Evolutionary conservation across 2,113 vertebrate species (phyloP), one percentile per base, ranked within the genome.

Genomic region (Istiophorus platypterus): DNA sequence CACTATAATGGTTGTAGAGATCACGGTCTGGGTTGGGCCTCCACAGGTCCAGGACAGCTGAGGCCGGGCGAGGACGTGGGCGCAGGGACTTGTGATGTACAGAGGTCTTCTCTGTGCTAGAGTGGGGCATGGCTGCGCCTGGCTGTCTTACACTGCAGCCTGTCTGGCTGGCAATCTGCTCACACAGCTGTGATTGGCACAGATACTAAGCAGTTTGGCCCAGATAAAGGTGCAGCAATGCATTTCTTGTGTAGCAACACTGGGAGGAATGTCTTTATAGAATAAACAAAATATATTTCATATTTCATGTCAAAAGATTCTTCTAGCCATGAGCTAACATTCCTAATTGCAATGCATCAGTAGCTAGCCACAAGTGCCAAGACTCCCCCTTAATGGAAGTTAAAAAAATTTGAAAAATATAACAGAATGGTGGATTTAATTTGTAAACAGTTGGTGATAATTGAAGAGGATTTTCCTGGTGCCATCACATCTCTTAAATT

Each of bases 141-240:
- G 80, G 86, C 71, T 86, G 90, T 80, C 87, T 84, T 24, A 81
- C 77, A 71, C 87, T 76, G 85, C 88, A 74, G 88, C 88, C 81
- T 82, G 91, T 85, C 91, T 92, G 89, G 84, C 84, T 90, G 87
- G 93, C 90, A 89, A 93, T 93, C 92, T 93, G 92, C 92, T 93
- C 91, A 73, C 93, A 94, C 92, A 94, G 92, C 93, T 94, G 93
- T 72, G 92, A 91, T 92, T 91, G 92, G 92, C 92, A 94, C 79
- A 94, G 76, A 94, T 51, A 91, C 91, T 93, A 81, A 93, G 84
- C 63, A 66, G 58, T 89, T 92, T 91, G 86, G 90, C 90, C 73
- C 85, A 85, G 70, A 88, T 86, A 90, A 80, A 83, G 85, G 87
- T 88, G 75, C 84, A 93, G 92, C 78, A 91, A 85, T 85, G 75